Evolutionary conservation across 1,140 invertebrate genomes (phyloP).

Genomic region (Meloidogyne chitwoodi): DNA sequence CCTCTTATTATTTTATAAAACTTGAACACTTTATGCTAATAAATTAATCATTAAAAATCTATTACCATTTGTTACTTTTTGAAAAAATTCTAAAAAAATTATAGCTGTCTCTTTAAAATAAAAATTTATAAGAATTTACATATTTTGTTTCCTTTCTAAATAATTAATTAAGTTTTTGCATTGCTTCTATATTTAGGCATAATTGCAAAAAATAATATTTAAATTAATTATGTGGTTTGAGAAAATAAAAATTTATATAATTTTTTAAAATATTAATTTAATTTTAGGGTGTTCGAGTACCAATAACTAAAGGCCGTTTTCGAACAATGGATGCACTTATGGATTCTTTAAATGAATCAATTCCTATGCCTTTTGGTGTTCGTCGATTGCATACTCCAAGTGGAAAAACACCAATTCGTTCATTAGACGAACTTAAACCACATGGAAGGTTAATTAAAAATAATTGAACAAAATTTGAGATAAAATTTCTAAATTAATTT

Average conservation of each 20-base stretch:
- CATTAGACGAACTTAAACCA: conserved; percentile 53
- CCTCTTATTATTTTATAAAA: not conserved
- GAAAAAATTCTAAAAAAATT: not conserved
- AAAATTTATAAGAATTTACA: too few relatives aligned
- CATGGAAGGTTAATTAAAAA: conserved; percentile 48
- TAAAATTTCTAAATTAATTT: not conserved
- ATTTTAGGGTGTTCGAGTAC: conserved; percentile 56
- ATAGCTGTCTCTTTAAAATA: too few relatives aligned
- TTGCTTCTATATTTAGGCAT: conserved; percentile 2
- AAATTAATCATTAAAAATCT: not conserved
- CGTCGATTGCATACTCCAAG: conserved; percentile 51
- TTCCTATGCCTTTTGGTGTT: conserved; percentile 54
- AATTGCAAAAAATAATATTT: not conserved
- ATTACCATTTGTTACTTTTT: not conserved
- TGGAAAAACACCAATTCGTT: conserved; percentile 44
- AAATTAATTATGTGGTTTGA: not conserved
- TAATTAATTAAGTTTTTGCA: not conserved
- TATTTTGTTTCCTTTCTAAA: not conserved
- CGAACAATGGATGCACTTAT: conserved; percentile 54
- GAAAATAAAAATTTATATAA: not conserved
- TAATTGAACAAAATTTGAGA: not conserved
- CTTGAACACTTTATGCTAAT: not conserved
- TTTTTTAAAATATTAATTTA: not conserved
- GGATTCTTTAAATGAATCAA: conserved; percentile 51
- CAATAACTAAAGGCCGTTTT: conserved; percentile 54